Evolutionary conservation across 2,113 vertebrate genomes (phyloP).

Genomic region (Aptenodytes forsteri): DNA sequence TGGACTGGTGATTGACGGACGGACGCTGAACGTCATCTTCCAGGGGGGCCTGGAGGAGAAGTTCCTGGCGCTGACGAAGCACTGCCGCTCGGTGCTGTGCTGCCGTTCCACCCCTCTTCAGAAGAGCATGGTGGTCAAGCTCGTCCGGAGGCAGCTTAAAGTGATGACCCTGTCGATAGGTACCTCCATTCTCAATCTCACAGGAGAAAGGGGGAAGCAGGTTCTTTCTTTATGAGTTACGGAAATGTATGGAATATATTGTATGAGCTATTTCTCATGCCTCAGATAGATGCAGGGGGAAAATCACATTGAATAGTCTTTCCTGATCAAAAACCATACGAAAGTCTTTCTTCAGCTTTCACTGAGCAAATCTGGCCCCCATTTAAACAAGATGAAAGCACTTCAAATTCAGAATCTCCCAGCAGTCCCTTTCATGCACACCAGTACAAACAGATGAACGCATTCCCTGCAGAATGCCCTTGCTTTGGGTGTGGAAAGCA

Average conservation of each 20-base stretch:
- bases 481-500: neutral
- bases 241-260: neutral
- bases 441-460: accelerated
- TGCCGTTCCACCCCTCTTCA: slow-evolving; percentile 89
- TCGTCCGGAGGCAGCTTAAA: slow-evolving; percentile 79
- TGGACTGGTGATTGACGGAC: slow-evolving; percentile 87
- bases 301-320: neutral
- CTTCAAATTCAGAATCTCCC: neutral
- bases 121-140: slow-evolving; percentile 87
- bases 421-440: neutral
- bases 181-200: neutral
- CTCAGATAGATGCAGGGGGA: accelerated
- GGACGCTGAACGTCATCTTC: slow-evolving; percentile 77
- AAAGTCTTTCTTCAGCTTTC: neutral
- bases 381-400: neutral
- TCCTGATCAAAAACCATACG: neutral
- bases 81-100: slow-evolving; percentile 86
- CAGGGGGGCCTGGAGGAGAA: slow-evolving; percentile 81
- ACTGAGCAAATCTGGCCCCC: neutral
- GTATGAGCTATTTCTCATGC: neutral
- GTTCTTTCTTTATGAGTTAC: neutral
- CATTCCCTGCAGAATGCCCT: neutral
- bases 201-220: neutral
- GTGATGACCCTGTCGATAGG: slow-evolving; percentile 91
- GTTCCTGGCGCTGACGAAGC: slow-evolving; percentile 79